Conservation (phyloP, 2,113 vertebrate genomes). For the Anthoscopus minutus region DNA sequence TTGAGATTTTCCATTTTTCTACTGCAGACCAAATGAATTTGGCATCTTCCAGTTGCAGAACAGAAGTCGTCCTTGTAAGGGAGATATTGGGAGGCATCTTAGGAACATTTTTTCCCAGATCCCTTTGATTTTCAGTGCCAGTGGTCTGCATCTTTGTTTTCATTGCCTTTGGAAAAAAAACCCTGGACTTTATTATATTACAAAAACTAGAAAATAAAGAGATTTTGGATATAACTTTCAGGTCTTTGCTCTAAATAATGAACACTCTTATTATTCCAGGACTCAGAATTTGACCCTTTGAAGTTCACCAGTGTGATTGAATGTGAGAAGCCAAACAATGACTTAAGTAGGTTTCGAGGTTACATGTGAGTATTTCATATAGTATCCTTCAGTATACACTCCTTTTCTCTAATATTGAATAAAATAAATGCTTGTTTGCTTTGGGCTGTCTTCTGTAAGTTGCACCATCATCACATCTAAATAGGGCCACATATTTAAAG, state of each 20-base stretch:
- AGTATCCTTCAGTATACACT: background rate
- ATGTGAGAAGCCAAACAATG: constrained; percentile 97
- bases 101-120: background rate
- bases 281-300: constrained; percentile 90
- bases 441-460: background rate
- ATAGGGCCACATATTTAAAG: background rate
- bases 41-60: background rate
- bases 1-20: background rate
- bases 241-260: background rate
- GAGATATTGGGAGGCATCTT: background rate
- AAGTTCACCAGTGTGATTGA: constrained; percentile 93
- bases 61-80: background rate
- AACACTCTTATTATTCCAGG: constrained; percentile 73
- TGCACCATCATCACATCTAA: background rate
- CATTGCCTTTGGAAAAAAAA: background rate
- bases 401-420: background rate
- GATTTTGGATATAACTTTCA: background rate
- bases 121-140: background rate
- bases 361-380: constrained; percentile 88
- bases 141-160: background rate
- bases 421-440: background rate
- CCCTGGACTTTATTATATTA: background rate
- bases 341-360: constrained; percentile 90
- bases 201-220: background rate
- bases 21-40: background rate